phyloP scores from a whole-genome alignment of 2,797 vertebrate species.

The Gadopsis bispinosus region DNA sequence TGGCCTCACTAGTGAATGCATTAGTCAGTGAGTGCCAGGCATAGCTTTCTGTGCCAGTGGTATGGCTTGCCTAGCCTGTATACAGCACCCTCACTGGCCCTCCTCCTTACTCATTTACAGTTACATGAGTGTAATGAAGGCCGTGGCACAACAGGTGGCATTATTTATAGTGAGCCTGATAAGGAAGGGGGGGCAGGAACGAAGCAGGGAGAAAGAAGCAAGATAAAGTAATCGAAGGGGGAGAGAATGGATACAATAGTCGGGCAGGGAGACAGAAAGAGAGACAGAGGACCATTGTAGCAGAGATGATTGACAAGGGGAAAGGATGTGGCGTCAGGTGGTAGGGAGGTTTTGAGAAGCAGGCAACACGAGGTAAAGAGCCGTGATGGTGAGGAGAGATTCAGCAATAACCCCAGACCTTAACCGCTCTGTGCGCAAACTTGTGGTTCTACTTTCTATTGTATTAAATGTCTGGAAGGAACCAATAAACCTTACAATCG shows the following conservation, averaged over 20 bases:
- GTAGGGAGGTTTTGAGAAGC: constrained; percentile 7
- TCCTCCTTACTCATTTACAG: constrained; percentile 59
- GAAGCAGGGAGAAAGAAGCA: constrained; percentile 23
- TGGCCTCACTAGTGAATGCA: constrained; percentile 69
- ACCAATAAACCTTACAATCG: constrained; percentile 18
- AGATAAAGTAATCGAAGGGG: constrained; percentile 1
- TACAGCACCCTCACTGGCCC: constrained; percentile 58
- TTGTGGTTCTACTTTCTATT: neutral
- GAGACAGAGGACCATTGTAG: constrained; percentile 7
- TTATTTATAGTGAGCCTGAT: constrained; percentile 76
- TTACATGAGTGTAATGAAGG: constrained; percentile 70
- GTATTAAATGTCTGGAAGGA: constrained; percentile 22
- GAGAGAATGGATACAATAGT: neutral
- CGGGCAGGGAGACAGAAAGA: neutral
- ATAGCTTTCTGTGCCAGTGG: constrained; percentile 70
- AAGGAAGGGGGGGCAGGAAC: constrained; percentile 21
- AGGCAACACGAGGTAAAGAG: constrained; percentile 1
- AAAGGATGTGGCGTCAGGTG: constrained; percentile 18
- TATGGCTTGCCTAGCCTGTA: constrained; percentile 59
- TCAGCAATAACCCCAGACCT: neutral
- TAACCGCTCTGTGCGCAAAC: constrained; percentile 23
- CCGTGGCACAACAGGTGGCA: constrained; percentile 83
- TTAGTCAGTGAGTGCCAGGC: constrained; percentile 77
- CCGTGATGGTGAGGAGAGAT: neutral
- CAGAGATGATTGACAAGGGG: constrained; percentile 22